These are phyloP conservation scores for Smithornis capensis DNA, from an alignment of 2,113 vertebrate genomes.

Conservation along the genomic window DNA sequence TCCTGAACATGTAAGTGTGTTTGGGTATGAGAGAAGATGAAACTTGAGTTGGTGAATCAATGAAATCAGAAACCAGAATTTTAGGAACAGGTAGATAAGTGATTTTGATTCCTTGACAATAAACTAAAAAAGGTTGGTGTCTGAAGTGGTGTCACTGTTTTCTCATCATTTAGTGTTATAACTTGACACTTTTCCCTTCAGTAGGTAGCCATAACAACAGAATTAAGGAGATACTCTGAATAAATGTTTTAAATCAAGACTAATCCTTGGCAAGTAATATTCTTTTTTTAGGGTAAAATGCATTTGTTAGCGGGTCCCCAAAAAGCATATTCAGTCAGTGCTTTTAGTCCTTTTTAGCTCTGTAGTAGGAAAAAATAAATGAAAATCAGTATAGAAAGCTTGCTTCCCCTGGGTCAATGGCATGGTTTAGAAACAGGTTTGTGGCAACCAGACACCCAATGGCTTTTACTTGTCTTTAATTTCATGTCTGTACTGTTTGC, in stretches of 20 bases:
- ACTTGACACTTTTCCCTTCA: not conserved
- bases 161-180: not conserved
- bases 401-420: not conserved
- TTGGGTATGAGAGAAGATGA: not conserved
- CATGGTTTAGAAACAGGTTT: not conserved
- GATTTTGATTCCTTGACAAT: not conserved
- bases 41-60: not conserved
- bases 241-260: not conserved
- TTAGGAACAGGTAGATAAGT: not conserved
- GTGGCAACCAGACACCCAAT: not conserved
- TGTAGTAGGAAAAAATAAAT: not conserved
- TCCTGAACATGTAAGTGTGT: not conserved
- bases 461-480: not conserved
- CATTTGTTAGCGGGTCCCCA: fast-evolving
- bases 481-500: not conserved
- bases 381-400: fast-evolving
- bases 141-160: not conserved
- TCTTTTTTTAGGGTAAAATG: not conserved
- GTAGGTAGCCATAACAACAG: not conserved
- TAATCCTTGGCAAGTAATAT: not conserved
- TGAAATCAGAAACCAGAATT: not conserved
- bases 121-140: not conserved
- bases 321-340: not conserved
- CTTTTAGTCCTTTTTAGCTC: not conserved
- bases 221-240: not conserved